phyloP scores from a whole-genome alignment of 2,797 vertebrate species.

The Allobates femoralis region DNA sequence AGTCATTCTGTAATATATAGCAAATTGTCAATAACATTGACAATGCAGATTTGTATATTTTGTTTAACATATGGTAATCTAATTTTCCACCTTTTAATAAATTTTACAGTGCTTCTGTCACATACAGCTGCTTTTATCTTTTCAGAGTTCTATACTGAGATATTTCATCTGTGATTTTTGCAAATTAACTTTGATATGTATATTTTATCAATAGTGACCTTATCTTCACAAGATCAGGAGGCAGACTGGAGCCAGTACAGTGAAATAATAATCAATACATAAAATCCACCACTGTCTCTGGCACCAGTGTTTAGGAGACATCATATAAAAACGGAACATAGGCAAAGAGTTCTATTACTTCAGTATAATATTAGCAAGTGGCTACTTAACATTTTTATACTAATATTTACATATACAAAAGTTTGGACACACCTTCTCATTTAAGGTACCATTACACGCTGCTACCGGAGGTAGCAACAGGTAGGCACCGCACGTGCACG shows the following conservation, averaged over 20 bases:
- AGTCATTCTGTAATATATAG: neutral
- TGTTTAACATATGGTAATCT: neutral
- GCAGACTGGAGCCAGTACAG: conserved; percentile 31
- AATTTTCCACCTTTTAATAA: neutral
- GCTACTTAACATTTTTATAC: neutral
- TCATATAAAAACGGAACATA: neutral
- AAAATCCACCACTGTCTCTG: conserved; percentile 14
- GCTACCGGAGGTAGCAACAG: too few species aligned
- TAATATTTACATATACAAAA: neutral
- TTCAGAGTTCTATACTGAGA: neutral
- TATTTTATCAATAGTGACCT: conserved; percentile 24
- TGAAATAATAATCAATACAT: conserved; percentile 5
- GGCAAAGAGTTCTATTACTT: neutral
- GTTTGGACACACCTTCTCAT: too few species aligned
- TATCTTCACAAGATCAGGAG: neutral
- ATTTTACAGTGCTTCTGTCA: neutral
- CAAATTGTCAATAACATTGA: neutral
- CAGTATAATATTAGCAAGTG: neutral
- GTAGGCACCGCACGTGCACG: too few species aligned
- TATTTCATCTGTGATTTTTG: conserved; percentile 14
- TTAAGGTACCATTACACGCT: too few species aligned
- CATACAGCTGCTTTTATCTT: neutral
- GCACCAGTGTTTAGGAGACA: neutral
- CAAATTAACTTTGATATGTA: conserved; percentile 40
- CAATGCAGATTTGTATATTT: neutral